These are phyloP conservation scores for Melanostoma mellinum DNA, from an alignment of 2,888 invertebrate species.

Conservation along the genomic window DNA sequence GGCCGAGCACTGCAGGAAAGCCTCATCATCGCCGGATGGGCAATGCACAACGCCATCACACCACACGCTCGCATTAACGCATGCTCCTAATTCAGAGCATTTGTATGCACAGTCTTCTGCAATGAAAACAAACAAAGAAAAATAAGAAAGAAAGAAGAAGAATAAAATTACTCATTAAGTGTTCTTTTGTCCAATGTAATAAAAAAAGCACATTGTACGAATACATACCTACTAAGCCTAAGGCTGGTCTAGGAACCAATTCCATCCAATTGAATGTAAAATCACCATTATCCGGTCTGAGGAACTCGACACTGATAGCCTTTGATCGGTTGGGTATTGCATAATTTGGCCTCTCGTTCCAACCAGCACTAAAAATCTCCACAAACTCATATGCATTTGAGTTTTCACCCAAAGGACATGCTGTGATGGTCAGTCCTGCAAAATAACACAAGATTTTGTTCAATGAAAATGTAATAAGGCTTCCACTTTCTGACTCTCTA, in stretches of 20 bases:
- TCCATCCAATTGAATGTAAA: conserved; percentile 93
- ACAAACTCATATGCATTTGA: conserved; percentile 86
- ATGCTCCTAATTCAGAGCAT: conserved; percentile 91
- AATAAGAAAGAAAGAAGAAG: conserved; percentile 4
- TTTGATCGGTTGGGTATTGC: conserved; percentile 85
- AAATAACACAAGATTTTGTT: conserved; percentile 20
- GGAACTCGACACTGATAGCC: conserved; percentile 90
- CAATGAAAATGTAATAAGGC: conserved; percentile 30
- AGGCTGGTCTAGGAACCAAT: conserved; percentile 84
- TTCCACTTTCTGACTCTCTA: background rate
- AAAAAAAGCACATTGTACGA: conserved; percentile 25
- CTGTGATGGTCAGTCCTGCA: conserved; percentile 82
- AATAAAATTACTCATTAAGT: conserved; percentile 18
- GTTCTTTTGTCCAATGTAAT: conserved; percentile 1
- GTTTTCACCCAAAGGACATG: conserved; percentile 84
- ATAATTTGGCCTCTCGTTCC: conserved; percentile 85
- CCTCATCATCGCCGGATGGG: conserved; percentile 91
- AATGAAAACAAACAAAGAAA: conserved; percentile 76
- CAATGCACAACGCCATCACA: conserved; percentile 91
- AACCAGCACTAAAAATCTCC: conserved; percentile 93
- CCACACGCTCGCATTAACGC: conserved; percentile 90
- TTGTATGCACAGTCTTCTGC: conserved; percentile 89
- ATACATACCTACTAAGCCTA: conserved; percentile 81
- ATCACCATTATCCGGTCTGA: conserved; percentile 88
- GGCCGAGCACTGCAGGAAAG: conserved; percentile 90